Base-by-base conservation (phyloP, 2,797 vertebrate species). In the Helostoma temminkii region DNA sequence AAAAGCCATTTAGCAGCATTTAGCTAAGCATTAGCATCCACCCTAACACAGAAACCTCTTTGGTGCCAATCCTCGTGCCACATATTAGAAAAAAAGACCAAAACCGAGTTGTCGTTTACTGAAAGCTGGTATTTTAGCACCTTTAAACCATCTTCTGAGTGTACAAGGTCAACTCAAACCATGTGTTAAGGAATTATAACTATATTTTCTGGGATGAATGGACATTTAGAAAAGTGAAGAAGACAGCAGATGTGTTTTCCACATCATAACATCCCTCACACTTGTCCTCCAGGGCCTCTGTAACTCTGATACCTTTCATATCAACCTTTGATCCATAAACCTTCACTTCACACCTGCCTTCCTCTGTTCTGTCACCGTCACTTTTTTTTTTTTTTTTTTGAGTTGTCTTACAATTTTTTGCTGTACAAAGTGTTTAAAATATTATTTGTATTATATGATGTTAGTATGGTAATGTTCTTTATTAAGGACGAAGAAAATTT, bases 381-480 rank as follows among this genome's bases (percentile, higher is more conserved):
- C 93, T 43, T 34, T 24, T n/a, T 24, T 32, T 55, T 62, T 47
- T 59, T 57, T 59, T 37, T 62, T 68, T 76, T 95, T 93, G 83
- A 88, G 90, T 96, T 95, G 91, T 95, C 90, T 85, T 91, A 78
- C 59, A 62, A 86, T 96, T 93, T 96, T 97, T 99, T 95, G 95
- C 96, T 99, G 97, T 98, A 98, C 94, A 97, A 97, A 95, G 95
- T 96, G 94, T 88, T 91, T 88, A 87, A 87, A 91, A 91, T 92
- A 86, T 89, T 85, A 91, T 91, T 92, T 92, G 89, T 98, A 98
- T 97, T 96, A 97, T 97, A 97, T 95, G 94, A 97, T 96, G 96
- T 96, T 97, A 96, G 96, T 98, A 96, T 93, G 95, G 96, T 96
- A 96, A 97, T 96, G 97, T 97, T 97, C 96, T 98, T 97, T 97